Evolutionary conservation across 2,797 vertebrate species (phyloP).

Genomic region (Pangasius macronema): DNA sequence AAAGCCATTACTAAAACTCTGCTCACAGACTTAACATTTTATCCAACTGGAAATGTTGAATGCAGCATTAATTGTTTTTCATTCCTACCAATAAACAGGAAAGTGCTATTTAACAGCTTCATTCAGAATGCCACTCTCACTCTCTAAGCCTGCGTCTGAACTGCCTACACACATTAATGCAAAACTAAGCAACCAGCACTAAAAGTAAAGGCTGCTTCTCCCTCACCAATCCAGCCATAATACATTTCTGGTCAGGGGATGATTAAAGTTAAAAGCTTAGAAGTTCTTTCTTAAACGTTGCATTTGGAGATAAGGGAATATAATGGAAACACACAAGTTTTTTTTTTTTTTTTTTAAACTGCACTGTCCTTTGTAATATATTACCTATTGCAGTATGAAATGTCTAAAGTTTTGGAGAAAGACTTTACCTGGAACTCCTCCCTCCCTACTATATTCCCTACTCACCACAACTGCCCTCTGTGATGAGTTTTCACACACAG

Average conservation of each 20-base stretch:
- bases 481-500: neutral
- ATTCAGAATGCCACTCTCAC: slow-evolving; percentile 61
- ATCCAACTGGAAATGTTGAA: slow-evolving; percentile 61
- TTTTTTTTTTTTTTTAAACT: no score
- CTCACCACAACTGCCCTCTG: neutral
- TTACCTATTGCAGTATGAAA: neutral
- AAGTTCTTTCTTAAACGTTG: slow-evolving; percentile 51
- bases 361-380: neutral
- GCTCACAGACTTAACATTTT: slow-evolving; percentile 43
- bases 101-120: slow-evolving; percentile 55
- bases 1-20: slow-evolving; percentile 5
- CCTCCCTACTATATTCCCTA: neutral
- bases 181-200: slow-evolving; percentile 67
- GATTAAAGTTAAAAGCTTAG: slow-evolving; percentile 57
- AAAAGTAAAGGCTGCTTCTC: slow-evolving; percentile 52
- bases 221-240: slow-evolving; percentile 44
- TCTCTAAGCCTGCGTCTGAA: slow-evolving; percentile 57
- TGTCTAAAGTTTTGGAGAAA: slow-evolving; percentile 1
- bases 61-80: slow-evolving; percentile 58
- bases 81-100: slow-evolving; percentile 41
- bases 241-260: slow-evolving; percentile 39
- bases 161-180: slow-evolving; percentile 60
- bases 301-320: slow-evolving; percentile 51
- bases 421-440: neutral
- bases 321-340: slow-evolving; percentile 35